Percentiles rank a stretch among this genome's conserved stretches.
These are phyloP conservation scores for Phylloscopus trochiloides DNA, from an alignment of 2,113 vertebrate species.

Conservation along the genomic window DNA sequence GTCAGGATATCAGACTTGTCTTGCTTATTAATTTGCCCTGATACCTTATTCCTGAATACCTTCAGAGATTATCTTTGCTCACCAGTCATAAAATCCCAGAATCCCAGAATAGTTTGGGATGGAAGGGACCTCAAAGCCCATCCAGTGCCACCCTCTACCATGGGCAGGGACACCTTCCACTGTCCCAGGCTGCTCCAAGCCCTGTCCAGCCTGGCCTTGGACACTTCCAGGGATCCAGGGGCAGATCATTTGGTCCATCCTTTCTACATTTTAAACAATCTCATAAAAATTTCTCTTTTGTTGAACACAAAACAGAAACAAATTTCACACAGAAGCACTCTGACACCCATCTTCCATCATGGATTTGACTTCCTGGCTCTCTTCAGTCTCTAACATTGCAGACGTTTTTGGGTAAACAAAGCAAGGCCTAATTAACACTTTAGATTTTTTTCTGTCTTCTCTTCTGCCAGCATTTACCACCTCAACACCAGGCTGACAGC, in stretches of 20 bases:
- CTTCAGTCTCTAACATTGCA: not conserved
- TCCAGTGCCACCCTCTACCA: not conserved
- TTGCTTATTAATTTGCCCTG: not conserved
- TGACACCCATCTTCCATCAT: not conserved
- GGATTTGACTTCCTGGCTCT: not conserved
- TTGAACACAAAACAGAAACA: not conserved
- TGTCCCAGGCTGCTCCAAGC: fast-evolving
- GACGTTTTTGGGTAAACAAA: not conserved
- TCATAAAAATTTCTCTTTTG: not conserved
- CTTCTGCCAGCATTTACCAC: not conserved
- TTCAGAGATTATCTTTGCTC: not conserved
- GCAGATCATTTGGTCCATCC: not conserved
- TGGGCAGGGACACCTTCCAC: not conserved
- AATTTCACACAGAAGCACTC: not conserved
- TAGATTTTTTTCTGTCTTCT: not conserved
- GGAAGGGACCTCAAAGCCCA: not conserved
- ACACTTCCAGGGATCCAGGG: not conserved
- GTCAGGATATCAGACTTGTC: not conserved
- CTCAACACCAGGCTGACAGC: not conserved
- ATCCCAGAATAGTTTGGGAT: not conserved
- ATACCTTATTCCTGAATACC: not conserved
- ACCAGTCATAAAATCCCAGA: not conserved
- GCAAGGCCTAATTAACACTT: not conserved
- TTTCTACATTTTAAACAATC: not conserved
- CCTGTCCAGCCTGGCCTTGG: fast-evolving